Conservation (phyloP, 2,888 invertebrate species). For the Diplazon laetatorius region DNA sequence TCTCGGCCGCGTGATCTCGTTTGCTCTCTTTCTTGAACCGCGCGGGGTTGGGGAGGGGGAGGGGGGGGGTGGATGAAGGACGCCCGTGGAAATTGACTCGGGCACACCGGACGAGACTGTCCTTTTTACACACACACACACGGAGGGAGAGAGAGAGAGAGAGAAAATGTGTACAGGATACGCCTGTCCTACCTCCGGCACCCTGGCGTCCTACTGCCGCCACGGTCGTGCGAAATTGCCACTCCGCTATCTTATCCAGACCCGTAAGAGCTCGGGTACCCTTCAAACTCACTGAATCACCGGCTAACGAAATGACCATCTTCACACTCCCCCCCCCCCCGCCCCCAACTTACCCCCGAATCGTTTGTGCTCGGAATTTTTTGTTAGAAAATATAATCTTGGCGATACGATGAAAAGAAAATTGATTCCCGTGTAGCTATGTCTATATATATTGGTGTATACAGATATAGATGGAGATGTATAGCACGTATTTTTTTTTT, state of each 20-base stretch:
- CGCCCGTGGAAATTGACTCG: conserved; percentile 56
- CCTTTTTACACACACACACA: not conserved
- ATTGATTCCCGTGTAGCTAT: conserved; percentile 17
- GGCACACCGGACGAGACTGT: conserved; percentile 36
- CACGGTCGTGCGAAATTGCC: conserved; percentile 22
- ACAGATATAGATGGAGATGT: too few relatives aligned
- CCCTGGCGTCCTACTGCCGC: conserved; percentile 13
- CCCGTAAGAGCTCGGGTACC: conserved; percentile 21
- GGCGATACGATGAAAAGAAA: conserved; percentile 7
- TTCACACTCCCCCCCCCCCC: conserved; percentile 13
- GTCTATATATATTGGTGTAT: not conserved
- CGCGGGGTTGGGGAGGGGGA: too few relatives aligned
- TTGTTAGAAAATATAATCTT: not conserved
- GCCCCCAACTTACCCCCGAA: not conserved
- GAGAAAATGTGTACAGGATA: not conserved
- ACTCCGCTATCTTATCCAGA: conserved; percentile 41
- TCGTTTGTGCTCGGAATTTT: too few relatives aligned
- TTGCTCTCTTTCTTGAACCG: conserved; percentile 50
- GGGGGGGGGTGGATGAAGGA: conserved; percentile 60
- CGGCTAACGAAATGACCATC: conserved; percentile 39
- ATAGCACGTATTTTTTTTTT: too few relatives aligned
- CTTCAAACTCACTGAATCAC: conserved; percentile 22
- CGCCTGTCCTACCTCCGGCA: conserved; percentile 14
- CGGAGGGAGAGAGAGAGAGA: too few relatives aligned
- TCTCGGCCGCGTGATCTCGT: conserved; percentile 66